Base-by-base conservation (phyloP, 2,888 invertebrate genomes). In the Xestobium rufovillosum region DNA sequence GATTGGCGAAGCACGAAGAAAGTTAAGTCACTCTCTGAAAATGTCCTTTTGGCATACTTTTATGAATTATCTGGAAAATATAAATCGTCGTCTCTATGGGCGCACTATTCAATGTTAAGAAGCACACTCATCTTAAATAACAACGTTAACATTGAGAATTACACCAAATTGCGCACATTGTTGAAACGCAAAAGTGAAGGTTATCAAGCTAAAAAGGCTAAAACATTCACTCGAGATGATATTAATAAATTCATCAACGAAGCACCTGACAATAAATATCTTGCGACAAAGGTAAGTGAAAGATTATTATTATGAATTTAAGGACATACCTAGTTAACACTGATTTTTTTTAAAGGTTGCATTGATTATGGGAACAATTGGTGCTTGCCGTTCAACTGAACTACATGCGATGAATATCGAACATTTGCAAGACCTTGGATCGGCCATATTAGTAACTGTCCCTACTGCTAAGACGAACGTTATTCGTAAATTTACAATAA, bases 191-290 rank as follows among this genome's bases (percentile, higher is more conserved):
- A 50, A 29, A 40, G 42, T n/a, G 42, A 43, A 10, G 57, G 56
- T 16, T 56, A 50, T 42, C 12, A 25, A 27, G 36, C 50, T 26
- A 56, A 56, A 42, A 54, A 56, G 43, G 47, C 57, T 3, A 48
- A 51, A 39, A 43, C 37, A 11, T 53, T 57, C 11, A 46, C 53
- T n/a, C 37, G 45, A 15, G 43, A 49, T 17, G 43, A 58, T 33
- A 38, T 56, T n/a, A 38, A 45, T 10, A 42, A 41, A 35, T 56
- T 54, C 35, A 27, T 54, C 13, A 34, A 31, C n/a, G 40, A 48
- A 25, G 53, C 53, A 14, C 49, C 50, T 0, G 50, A 56, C 36
- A 28, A 38, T 10, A 15, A 43, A 31, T 51, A 50, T 44, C 41
- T 56, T 30, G 39, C 40, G n/a, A 44, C 41, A 14, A 56, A 44